Evolutionary conservation across 2,888 invertebrate genomes (phyloP).

Genomic region (Gandaritis pyraliata): DNA sequence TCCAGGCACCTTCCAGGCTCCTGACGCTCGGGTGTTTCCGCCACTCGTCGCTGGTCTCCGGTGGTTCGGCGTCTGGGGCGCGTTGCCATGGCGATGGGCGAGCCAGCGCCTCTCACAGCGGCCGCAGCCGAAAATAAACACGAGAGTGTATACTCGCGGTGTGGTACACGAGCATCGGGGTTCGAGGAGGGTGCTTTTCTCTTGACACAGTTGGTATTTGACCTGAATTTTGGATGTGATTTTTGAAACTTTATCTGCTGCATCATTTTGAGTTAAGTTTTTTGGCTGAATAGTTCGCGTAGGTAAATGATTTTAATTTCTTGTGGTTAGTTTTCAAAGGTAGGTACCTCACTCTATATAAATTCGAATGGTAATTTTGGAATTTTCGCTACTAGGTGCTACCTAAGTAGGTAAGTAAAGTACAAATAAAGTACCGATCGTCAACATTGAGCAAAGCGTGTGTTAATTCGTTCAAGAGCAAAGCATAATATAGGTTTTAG

Average conservation of each 20-base stretch:
- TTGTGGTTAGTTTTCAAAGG: too few species aligned
- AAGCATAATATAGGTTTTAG: too few species aligned
- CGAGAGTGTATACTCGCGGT: slow-evolving; percentile 57
- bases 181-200: slow-evolving; percentile 42
- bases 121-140: slow-evolving; percentile 78
- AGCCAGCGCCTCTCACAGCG: slow-evolving; percentile 67
- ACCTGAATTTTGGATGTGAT: slow-evolving; percentile 25
- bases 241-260: slow-evolving; percentile 3
- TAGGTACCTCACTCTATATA: too few species aligned
- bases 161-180: slow-evolving; percentile 48
- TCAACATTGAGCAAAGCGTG: too few species aligned
- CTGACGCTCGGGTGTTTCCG: slow-evolving; percentile 56
- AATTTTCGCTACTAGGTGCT: too few species aligned
- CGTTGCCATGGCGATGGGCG: slow-evolving; percentile 72
- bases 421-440: too few species aligned
- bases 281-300: not conserved
- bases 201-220: slow-evolving; percentile 37
- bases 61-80: slow-evolving; percentile 69
- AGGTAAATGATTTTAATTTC: too few species aligned
- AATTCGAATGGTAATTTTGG: too few species aligned
- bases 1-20: slow-evolving; percentile 31
- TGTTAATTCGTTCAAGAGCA: too few species aligned
- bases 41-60: slow-evolving; percentile 55
- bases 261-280: not conserved
- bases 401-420: too few species aligned